Percentiles rank a stretch among this genome's conserved stretches.
These are phyloP conservation scores for Pseudomyrmex pallidus DNA, from an alignment of 1,140 invertebrate species.

Conservation along the genomic window DNA sequence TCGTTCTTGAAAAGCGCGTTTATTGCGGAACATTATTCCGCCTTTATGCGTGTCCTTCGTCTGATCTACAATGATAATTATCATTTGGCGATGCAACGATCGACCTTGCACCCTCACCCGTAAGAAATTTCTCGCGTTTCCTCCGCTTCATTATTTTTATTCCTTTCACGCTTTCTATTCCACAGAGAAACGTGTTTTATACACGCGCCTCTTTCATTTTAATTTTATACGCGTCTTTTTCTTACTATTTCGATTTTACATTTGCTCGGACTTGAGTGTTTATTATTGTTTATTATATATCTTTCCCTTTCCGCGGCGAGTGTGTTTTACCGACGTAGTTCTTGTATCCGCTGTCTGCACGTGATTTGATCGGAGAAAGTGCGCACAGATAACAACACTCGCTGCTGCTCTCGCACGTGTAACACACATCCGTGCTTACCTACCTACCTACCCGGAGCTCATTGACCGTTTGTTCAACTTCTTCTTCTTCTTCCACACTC, in stretches of 20 bases:
- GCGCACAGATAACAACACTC: conserved; percentile 42
- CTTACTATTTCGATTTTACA: background rate
- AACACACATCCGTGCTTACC: conserved; percentile 16
- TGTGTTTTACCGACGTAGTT: conserved; percentile 26
- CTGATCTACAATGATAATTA: conserved; percentile 19
- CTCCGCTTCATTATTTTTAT: background rate
- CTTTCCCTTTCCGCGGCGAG: background rate
- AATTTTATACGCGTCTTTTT: background rate
- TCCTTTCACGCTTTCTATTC: background rate
- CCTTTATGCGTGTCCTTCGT: conserved; percentile 8
- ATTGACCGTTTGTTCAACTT: conserved; percentile 40
- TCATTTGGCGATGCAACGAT: conserved; percentile 16
- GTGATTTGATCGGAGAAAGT: conserved; percentile 66
- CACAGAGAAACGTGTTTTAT: background rate
- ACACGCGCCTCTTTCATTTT: background rate
- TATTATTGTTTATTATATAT: background rate
- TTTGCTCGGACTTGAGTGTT: background rate
- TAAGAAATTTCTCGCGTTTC: background rate
- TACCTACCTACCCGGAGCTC: conserved; percentile 4
- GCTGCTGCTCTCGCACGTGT: conserved; percentile 28
- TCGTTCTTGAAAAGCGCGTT: conserved; percentile 45
- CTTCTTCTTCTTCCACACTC: background rate
- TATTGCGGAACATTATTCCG: conserved; percentile 24
- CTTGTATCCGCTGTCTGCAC: conserved; percentile 40
- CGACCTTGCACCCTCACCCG: conserved; percentile 20